Evolutionary conservation across 2,797 vertebrate species (phyloP), one percentile per base, ranked within the genome.

Genomic region (Sebastes vulpes): DNA sequence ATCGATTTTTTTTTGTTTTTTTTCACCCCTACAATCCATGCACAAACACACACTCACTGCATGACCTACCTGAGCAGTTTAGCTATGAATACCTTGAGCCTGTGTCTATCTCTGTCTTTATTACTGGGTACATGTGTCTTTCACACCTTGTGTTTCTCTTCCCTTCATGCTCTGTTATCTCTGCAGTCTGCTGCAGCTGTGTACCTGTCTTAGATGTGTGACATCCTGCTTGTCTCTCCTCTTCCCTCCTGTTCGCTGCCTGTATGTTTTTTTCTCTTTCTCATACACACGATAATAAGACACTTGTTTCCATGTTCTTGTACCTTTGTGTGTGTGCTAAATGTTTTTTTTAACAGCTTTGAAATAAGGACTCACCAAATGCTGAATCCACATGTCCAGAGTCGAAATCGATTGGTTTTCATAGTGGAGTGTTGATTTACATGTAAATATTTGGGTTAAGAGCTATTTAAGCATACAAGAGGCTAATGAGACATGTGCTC

Each of bases 201-300:
- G 93, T 89, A 95, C 94, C 92, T 95, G 94, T 95, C 93, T 95
- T 95, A 95, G 94, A 95, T 95, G 94, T 95, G 91, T 95, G 91
- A 93, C 94, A 79, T 94, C 93, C 94, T 94, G 89, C 89, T 92
- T 95, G 92, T 95, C 93, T 93, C 91, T 94, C 76, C 93, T 95
- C 87, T 85, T 95, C 88, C 94, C 92, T 95, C 93, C 94, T 90
- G 92, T 94, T 79, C 93, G 90, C 92, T 94, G 95, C 92, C 94
- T 95, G 95, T 95, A 95, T 93, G 94, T 95, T 82, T 87, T 82
- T 75, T 79, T 75, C 63, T 79, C 79, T 93, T 66, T 87, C 73
- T 85, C 78, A 79, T 68, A 79, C 32, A 87, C 77, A 78, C 58
- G 5, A 58, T 65, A 64, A 65, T 52, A 57, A 56, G 28, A 76